These are phyloP conservation scores for Sphenodon punctatus DNA, from an alignment of 2,797 vertebrate genomes.

Conservation along the genomic window DNA sequence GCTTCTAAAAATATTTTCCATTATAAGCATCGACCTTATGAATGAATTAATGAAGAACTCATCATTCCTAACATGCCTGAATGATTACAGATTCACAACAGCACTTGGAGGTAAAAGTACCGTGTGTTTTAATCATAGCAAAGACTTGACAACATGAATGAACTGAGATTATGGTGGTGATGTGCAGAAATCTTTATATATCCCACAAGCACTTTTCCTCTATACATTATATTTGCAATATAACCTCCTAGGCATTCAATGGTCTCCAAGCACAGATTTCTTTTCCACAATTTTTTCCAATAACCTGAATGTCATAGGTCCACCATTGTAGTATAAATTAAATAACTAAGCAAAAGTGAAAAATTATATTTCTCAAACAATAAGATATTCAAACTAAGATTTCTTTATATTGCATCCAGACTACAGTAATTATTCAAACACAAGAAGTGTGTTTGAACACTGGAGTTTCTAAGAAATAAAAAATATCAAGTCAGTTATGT, in stretches of 20 bases:
- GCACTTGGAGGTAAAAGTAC: neutral
- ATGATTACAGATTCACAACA: neutral
- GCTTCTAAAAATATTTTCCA: neutral
- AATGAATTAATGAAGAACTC: neutral
- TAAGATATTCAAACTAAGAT: neutral
- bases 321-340: neutral
- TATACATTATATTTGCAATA: neutral
- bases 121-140: neutral
- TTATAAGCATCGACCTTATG: neutral
- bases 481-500: constrained; percentile 32
- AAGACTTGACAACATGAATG: neutral
- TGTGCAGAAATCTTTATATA: neutral
- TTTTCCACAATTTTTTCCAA: neutral
- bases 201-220: neutral
- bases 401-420: neutral
- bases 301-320: neutral
- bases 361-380: neutral
- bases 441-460: constrained; percentile 18
- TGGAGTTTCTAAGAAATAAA: constrained; percentile 35
- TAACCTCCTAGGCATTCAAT: neutral
- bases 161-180: neutral
- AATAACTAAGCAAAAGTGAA: constrained; percentile 19
- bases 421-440: constrained; percentile 9
- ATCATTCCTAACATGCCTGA: neutral
- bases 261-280: neutral